Conservation (phyloP, 2,113 vertebrate species). For the Anarhynchus alexandrinus region DNA sequence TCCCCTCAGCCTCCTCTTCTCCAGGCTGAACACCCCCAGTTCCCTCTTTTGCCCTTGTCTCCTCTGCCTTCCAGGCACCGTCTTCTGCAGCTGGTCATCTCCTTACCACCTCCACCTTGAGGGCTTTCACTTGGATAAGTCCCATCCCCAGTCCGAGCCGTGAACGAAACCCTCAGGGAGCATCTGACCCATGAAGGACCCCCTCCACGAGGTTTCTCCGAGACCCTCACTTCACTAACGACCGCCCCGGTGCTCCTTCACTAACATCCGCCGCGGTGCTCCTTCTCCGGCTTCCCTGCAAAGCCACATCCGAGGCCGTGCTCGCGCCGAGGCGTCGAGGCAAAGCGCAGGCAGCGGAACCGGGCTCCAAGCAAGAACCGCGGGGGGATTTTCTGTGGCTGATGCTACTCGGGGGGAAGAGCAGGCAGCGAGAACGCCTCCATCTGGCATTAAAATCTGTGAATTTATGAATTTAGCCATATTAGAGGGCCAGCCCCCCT, state of each 20-base stretch:
- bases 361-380: background rate
- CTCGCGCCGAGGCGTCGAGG: background rate
- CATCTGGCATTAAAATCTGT: background rate
- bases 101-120: background rate
- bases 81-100: background rate
- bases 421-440: background rate
- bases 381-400: background rate
- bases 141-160: background rate
- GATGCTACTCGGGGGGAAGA: background rate
- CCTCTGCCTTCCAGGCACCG: background rate
- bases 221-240: background rate
- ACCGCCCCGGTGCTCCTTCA: accelerated
- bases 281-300: background rate
- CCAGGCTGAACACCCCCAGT: too few relatives aligned
- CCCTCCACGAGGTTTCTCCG: background rate
- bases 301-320: background rate
- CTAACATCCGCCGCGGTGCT: accelerated
- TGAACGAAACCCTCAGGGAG: background rate
- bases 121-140: background rate
- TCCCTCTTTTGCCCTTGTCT: background rate
- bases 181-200: background rate
- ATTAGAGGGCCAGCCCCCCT: background rate
- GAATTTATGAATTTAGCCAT: background rate
- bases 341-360: background rate
- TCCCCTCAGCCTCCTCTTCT: too few relatives aligned